phyloP scores from a whole-genome alignment of 2,888 invertebrate genomes.

The Protophormia terraenovae region DNA sequence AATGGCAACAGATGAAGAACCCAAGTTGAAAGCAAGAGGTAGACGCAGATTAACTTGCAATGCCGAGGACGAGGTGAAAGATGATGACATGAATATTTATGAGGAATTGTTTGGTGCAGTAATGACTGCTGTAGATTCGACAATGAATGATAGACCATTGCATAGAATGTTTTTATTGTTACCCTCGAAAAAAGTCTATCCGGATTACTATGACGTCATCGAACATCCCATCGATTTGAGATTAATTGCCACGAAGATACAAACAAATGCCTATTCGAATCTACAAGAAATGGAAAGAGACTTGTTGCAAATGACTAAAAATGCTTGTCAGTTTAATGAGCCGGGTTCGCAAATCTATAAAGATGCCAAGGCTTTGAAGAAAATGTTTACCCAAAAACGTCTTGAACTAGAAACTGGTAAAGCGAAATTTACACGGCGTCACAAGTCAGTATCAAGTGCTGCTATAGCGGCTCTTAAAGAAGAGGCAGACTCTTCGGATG shows the following conservation, averaged over 20 bases:
- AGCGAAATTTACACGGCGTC: slow-evolving; percentile 81
- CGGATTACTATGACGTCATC: slow-evolving; percentile 97
- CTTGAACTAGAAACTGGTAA: slow-evolving; percentile 88
- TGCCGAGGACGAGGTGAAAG: slow-evolving; percentile 82
- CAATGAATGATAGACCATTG: slow-evolving; percentile 88
- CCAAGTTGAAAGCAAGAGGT: slow-evolving; percentile 76
- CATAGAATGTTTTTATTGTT: slow-evolving; percentile 94
- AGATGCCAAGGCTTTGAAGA: slow-evolving; percentile 93
- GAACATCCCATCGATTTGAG: slow-evolving; percentile 97
- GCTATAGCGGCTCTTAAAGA: slow-evolving; percentile 82
- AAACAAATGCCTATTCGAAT: slow-evolving; percentile 89
- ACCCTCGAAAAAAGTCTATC: slow-evolving; percentile 95
- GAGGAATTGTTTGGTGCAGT: slow-evolving; percentile 94
- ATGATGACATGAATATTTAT: slow-evolving; percentile 88
- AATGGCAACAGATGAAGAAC: slow-evolving; percentile 77
- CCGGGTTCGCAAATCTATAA: slow-evolving; percentile 98
- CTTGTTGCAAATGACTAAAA: slow-evolving; percentile 93
- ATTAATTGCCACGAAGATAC: slow-evolving; percentile 94
- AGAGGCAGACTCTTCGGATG: slow-evolving; percentile 85
- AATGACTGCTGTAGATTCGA: slow-evolving; percentile 91
- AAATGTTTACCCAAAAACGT: slow-evolving; percentile 86
- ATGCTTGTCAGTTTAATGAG: slow-evolving; percentile 97
- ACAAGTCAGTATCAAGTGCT: slow-evolving; percentile 74
- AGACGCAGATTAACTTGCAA: slow-evolving; percentile 77
- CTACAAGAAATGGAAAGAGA: slow-evolving; percentile 94